A percentile compares a stretch with the other conserved stretches of the same genome.
phyloP scores from a whole-genome alignment of 2,113 vertebrate genomes.

The Jacana jacana region DNA sequence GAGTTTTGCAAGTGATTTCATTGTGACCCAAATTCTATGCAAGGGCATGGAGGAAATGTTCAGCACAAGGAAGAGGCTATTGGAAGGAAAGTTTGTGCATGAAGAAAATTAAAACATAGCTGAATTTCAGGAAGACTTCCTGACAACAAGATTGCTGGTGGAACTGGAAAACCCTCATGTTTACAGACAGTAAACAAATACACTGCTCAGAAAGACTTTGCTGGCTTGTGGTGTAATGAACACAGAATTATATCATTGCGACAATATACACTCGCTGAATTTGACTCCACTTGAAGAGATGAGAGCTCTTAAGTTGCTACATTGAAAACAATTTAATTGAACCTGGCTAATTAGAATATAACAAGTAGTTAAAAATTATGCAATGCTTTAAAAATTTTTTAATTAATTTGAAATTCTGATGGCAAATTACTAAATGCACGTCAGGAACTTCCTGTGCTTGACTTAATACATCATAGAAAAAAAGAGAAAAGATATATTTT shows the following conservation, averaged over 20 bases:
- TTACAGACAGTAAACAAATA: background rate
- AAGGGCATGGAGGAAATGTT: background rate
- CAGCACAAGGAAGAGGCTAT: background rate
- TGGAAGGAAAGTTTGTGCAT: background rate
- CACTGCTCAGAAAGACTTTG: slow-evolving; percentile 17
- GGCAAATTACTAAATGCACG: slow-evolving; percentile 64
- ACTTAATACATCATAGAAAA: slow-evolving; percentile 46
- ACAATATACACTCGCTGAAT: slow-evolving; percentile 44
- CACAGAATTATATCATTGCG: slow-evolving; percentile 52
- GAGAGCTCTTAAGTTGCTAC: slow-evolving; percentile 61
- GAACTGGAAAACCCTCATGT: background rate
- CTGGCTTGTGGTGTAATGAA: slow-evolving; percentile 68
- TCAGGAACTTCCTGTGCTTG: slow-evolving; percentile 20
- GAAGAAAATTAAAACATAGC: background rate
- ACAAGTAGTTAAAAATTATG: slow-evolving; percentile 67
- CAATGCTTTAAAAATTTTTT: slow-evolving; percentile 71
- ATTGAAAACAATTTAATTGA: slow-evolving; percentile 68
- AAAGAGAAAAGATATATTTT: slow-evolving; percentile 39
- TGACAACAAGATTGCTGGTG: background rate
- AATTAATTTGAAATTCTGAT: slow-evolving; percentile 72
- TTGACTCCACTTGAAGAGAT: slow-evolving; percentile 60
- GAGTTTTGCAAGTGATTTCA: background rate
- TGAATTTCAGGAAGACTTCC: background rate
- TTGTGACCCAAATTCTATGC: background rate
- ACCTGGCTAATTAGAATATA: slow-evolving; percentile 65